Evolutionary conservation across 2,888 invertebrate genomes (phyloP), one percentile per base, ranked within the genome.

Genomic region (Harmothoe impar): DNA sequence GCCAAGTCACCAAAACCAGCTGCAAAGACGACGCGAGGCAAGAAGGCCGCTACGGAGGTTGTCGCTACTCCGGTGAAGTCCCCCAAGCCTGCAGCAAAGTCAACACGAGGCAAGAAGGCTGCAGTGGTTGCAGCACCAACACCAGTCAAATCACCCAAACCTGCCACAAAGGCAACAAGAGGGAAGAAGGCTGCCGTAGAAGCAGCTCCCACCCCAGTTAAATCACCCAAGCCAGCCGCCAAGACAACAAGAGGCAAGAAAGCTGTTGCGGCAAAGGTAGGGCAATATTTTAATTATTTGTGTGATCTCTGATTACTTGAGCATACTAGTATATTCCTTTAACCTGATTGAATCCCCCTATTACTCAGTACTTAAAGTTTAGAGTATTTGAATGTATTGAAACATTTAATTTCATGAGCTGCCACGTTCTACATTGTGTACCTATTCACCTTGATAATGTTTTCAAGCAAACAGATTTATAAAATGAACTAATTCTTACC

Each of bases 31-130:
- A 68, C 35, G 17, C 77, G 78, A 35, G 78, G 51, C 5, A 51
- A 78, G 54, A 89, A 89, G 54, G 89, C 31, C 5, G 52, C 31
- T n/a, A 12, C 15, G 7, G n/a, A 89, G 25, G 68, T 62, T 15
- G 72, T 35, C 33, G 10, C 33, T 29, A 33, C 89, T n/a, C 25
- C 62, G 15, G 89, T 56, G 3, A 68, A 33, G 12, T n/a, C 31
- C 29, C 33, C 62, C 23, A 56, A 72, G 25, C 31, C 89, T 29
- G 17, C 90, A 29, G 29, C 90, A 5, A 90, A 90, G 81, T n/a
- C 84, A 7, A 90, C 90, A 90, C 23, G 72, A 72, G 89, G 72
- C 3, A 89, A 68, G 72, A 31, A 23, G 25, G 35, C 90, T n/a
- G 35, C 23, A 3, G 52, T 52, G n/a, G 23, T n/a, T n/a, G 52